Evolutionary conservation across 1,140 invertebrate genomes (phyloP), one percentile per base, ranked within the genome.

Genomic region (Protaetia brevitarsis): DNA sequence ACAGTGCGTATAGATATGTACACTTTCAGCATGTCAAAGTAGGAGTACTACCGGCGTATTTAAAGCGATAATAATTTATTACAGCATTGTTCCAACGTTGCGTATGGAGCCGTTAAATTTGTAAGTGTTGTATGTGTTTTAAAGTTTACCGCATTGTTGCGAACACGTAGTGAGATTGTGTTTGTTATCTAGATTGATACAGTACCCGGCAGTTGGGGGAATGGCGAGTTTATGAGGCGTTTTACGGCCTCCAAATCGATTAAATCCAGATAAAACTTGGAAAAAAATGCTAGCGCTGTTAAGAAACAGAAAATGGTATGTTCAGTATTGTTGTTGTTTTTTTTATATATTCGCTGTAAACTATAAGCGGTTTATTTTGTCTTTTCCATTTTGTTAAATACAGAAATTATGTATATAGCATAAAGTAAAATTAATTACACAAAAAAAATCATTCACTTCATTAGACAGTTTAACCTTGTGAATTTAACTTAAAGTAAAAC

Each of bases 241-340:
- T 51, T 51, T 19, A 51, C 26, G 41, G 41, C 41, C 26, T 51
- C 10, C 21, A 51, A 23, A 51, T 51, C 41, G 41, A 51, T 51
- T 51, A 51, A 51, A 51, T 23, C 41, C 13, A 51, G 41, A 51
- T 51, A 51, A 51, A 51, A 51, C 26, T 51, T 51, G n/a, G n/a
- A 23, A 51, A 51, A 51, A 51, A 51, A 23, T 23, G 13, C 7
- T 23, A 10, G 13, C 26, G 41, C 41, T 23, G 41, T 51, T 51
- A 51, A 51, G 26, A 16, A 23, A 10, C 41, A 51, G 41, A 51
- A 19, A 51, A 51, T 16, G 41, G 41, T 51, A 51, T 51, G 41
- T n/a, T n/a, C n/a, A n/a, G n/a, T 51, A 8, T 51, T 51, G 16
- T 23, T 51, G 21, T 51, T 10, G 21, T 51, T 19, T 34, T 34